Evolutionary conservation across 1,140 invertebrate species (phyloP).

Genomic region (Cydia splendana): DNA sequence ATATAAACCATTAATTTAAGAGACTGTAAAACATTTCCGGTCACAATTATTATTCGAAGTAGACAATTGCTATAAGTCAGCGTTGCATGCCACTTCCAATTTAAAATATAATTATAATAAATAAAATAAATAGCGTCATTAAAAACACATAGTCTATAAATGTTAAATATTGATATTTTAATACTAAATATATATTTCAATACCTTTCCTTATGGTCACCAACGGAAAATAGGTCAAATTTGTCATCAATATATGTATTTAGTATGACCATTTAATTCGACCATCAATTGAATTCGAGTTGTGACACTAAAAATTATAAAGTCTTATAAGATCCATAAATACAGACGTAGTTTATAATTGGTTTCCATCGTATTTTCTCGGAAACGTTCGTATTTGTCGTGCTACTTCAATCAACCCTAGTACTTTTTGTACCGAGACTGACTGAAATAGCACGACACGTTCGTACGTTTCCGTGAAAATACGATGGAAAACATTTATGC

Average conservation of each 20-base stretch:
- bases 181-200: not conserved
- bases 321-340: not conserved
- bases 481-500: too few relatives aligned
- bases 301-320: not conserved
- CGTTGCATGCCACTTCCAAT: constrained; percentile 30
- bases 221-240: not conserved
- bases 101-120: constrained; percentile 25
- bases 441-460: too few relatives aligned
- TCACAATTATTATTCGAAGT: too few relatives aligned
- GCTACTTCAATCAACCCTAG: too few relatives aligned
- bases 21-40: too few relatives aligned
- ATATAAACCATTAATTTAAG: too few relatives aligned
- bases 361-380: too few relatives aligned
- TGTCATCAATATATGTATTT: not conserved
- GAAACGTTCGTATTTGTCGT: too few relatives aligned
- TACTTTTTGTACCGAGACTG: too few relatives aligned
- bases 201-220: not conserved
- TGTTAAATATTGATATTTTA: constrained; percentile 33
- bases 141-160: constrained; percentile 36
- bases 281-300: constrained; percentile 10
- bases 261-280: not conserved
- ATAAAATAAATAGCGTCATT: constrained; percentile 41
- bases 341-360: too few relatives aligned
- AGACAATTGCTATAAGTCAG: too few relatives aligned
- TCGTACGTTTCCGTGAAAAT: too few relatives aligned